A percentile compares a stretch with the other conserved stretches of the same genome.
Conservation (phyloP, 2,888 invertebrate genomes). For the Perdita meconis region DNA sequence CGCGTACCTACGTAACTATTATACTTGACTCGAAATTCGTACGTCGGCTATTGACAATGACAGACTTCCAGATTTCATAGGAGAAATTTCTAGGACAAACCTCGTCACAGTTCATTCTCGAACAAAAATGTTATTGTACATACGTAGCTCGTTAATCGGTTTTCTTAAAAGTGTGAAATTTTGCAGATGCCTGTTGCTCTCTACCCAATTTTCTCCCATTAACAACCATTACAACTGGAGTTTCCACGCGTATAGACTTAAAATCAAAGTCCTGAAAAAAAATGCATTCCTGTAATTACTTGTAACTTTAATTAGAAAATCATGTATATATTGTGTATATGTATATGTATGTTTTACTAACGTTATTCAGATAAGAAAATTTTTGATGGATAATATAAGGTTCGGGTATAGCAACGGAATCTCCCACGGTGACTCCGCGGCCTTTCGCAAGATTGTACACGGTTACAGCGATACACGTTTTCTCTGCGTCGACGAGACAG, state of each 20-base stretch:
- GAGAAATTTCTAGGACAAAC: conserved; percentile 15
- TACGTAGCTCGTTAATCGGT: conserved; percentile 82
- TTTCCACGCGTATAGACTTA: conserved; percentile 91
- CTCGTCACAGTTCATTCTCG: conserved; percentile 14
- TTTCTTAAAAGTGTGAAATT: conserved; percentile 88
- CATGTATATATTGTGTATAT: conserved; percentile 13
- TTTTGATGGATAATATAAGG: conserved; percentile 88
- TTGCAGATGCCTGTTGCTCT: conserved; percentile 88
- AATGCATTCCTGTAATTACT: conserved; percentile 20
- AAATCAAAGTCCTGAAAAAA: conserved; percentile 89
- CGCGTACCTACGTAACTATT: conserved; percentile 31
- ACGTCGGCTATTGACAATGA: conserved; percentile 25
- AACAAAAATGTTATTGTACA: conserved; percentile 66
- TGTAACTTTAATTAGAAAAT: conserved; percentile 8
- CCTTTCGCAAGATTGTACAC: conserved; percentile 94
- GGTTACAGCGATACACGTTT: conserved; percentile 90
- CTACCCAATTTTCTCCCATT: conserved; percentile 91
- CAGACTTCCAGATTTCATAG: conserved; percentile 15
- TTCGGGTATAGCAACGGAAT: conserved; percentile 92
- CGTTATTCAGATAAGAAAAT: conserved; percentile 86
- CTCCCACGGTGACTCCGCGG: conserved; percentile 93
- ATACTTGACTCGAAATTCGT: conserved; percentile 39
- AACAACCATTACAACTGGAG: conserved; percentile 90
- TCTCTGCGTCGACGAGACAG: conserved; percentile 90
- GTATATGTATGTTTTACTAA: conserved; percentile 76